Evolutionary conservation across 2,888 invertebrate genomes (phyloP), one percentile per base, ranked within the genome.

Genomic region (Neoscelio sp.): DNA sequence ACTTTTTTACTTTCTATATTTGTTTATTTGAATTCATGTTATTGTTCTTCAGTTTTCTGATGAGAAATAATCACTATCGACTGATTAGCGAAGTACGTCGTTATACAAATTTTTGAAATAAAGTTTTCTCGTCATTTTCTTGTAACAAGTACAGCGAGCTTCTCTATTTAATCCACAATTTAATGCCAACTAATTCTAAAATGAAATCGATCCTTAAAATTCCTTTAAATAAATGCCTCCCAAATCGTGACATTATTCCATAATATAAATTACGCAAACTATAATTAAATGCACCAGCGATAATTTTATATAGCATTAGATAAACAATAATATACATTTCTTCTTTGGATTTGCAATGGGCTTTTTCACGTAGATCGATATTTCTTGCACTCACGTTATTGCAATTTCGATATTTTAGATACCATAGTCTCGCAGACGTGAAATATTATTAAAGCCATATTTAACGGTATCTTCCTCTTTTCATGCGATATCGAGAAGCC

Each of bases 391-490:
- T 54, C 58, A 33, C 74, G 50, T 65, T 67, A 67, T 58, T 58
- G 65, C 50, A 58, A 67, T 78, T 73, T 62, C 46, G 54, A 62
- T 78, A 73, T 60, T 78, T 65, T 67, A 73, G 54, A 58, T 58
- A 65, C 58, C 60, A 73, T 60, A 52, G 67, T 73, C 73, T 40
- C 67, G 73, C 58, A 20, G 67, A 73, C 60, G 78, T 78, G 77
- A 71, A 78, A 67, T 78, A 78, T 78, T 73, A 73, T 78, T 73
- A 62, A 42, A 78, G 73, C 52, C 46, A 73, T 78, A 78, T 67
- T 78, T 67, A 67, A 73, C 67, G 50, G 40, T 73, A 65, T 64
- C 62, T 76, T 76, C 50, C 56, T 70, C 77, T 77, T 77, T 70
- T 77, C 77, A 78, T 60, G 60, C 71, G 60, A 50, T 64, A 71